phyloP scores from a whole-genome alignment of 2,113 vertebrate genomes.

The Peromyscus leucopus region DNA sequence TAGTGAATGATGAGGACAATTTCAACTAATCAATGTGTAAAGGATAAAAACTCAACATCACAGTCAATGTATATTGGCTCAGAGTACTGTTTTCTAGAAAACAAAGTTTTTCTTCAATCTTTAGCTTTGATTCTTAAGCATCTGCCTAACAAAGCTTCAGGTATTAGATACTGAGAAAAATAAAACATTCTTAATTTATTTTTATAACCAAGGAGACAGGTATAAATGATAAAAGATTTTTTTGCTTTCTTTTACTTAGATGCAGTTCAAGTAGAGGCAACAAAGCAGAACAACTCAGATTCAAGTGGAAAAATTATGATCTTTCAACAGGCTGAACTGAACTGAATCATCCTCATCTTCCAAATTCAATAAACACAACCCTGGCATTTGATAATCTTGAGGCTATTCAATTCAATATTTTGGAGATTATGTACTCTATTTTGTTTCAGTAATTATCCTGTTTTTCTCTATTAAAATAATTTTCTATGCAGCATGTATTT shows the following conservation, averaged over 20 bases:
- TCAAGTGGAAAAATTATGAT: slow-evolving; percentile 20
- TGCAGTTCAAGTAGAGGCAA: slow-evolving; percentile 7
- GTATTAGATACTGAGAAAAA: slow-evolving; percentile 39
- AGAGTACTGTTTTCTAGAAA: slow-evolving; percentile 15
- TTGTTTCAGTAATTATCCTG: slow-evolving; percentile 12
- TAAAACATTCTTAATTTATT: slow-evolving; percentile 55
- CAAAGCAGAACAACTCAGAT: slow-evolving; percentile 11
- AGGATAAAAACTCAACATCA: not conserved
- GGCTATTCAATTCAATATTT: slow-evolving; percentile 43
- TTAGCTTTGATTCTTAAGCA: not conserved
- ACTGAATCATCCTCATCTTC: slow-evolving; percentile 19
- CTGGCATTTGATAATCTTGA: not conserved
- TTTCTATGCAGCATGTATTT: not conserved
- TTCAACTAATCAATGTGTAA: not conserved
- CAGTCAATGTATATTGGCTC: not conserved
- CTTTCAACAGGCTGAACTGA: not conserved
- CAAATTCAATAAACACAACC: slow-evolving; percentile 64
- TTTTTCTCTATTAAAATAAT: not conserved
- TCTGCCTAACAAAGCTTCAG: slow-evolving; percentile 1
- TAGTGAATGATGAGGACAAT: not conserved
- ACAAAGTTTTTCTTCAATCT: slow-evolving; percentile 24
- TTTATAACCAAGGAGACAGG: slow-evolving; percentile 9
- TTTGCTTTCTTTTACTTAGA: slow-evolving; percentile 41
- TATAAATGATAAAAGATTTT: slow-evolving; percentile 32
- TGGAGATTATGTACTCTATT: not conserved